These are phyloP conservation scores for Sebastolobus altivelis DNA, from an alignment of 2,797 vertebrate genomes.

Conservation along the genomic window DNA sequence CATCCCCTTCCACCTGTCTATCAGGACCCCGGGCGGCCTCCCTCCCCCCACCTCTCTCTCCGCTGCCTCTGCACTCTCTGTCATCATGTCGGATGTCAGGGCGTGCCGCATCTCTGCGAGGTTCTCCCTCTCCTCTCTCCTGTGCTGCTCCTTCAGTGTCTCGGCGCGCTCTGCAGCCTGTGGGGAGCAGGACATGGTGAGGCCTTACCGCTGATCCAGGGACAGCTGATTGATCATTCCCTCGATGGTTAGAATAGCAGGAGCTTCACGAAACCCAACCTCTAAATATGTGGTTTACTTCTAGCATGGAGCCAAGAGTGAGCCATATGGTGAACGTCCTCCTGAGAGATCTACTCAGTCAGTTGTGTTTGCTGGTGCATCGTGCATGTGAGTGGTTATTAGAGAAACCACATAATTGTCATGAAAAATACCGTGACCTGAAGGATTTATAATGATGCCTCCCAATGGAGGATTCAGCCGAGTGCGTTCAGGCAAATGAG, in stretches of 20 bases:
- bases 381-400: conserved; percentile 66
- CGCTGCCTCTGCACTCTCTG: conserved; percentile 78
- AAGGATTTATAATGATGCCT: conserved; percentile 70
- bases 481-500: conserved; percentile 65
- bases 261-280: conserved; percentile 14
- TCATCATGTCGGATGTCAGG: conserved; percentile 85
- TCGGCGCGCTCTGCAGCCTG: conserved; percentile 79
- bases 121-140: conserved; percentile 70
- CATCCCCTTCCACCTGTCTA: conserved; percentile 88
- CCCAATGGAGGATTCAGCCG: conserved; percentile 60
- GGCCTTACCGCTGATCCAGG: conserved; percentile 35
- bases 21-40: conserved; percentile 52
- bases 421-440: conserved; percentile 59
- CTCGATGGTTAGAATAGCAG: conserved; percentile 21
- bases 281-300: conserved; percentile 51
- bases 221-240: conserved; percentile 38
- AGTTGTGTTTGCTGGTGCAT: conserved; percentile 49
- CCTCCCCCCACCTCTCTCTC: conserved; percentile 45
- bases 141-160: conserved; percentile 62
- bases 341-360: conserved; percentile 59
- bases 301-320: conserved; percentile 13
- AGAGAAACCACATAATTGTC: conserved; percentile 68
- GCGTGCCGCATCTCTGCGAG: conserved; percentile 76
- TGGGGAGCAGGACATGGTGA: conserved; percentile 10
- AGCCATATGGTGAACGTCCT: conserved; percentile 40